Conservation (phyloP, 2,888 invertebrate species). For the Machimus atricapillus region DNA sequence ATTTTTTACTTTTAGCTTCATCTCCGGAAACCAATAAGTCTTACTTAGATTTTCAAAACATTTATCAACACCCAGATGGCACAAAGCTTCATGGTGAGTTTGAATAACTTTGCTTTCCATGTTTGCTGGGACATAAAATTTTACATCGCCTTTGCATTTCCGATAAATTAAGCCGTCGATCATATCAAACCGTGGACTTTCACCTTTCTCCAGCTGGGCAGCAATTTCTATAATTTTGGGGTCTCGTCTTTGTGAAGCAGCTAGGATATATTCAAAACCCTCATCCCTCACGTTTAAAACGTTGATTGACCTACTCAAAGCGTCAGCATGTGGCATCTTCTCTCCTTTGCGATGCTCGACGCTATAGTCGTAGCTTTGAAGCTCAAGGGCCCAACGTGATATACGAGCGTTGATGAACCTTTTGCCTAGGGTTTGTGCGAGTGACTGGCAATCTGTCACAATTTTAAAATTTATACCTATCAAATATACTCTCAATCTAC, state of each 20-base stretch:
- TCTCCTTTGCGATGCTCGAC: constrained; percentile 46
- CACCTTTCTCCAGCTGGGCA: constrained; percentile 44
- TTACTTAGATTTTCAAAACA: not conserved
- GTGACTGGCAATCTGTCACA: not conserved
- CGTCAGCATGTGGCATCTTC: constrained; percentile 53
- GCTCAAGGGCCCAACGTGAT: too few species aligned
- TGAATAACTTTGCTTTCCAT: constrained; percentile 48
- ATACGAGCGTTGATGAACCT: not conserved
- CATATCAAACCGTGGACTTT: constrained; percentile 37
- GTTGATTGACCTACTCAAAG: constrained; percentile 49
- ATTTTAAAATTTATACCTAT: not conserved
- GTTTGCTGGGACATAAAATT: constrained; percentile 47
- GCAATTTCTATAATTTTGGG: constrained; percentile 47
- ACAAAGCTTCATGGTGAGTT: constrained; percentile 49
- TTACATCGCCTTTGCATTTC: constrained; percentile 20
- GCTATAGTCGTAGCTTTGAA: not conserved
- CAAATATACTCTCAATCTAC: not conserved
- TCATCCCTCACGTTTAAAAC: constrained; percentile 37
- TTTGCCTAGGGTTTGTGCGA: not conserved
- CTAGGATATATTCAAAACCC: constrained; percentile 44
- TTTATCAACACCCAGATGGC: not conserved
- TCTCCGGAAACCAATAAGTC: not conserved
- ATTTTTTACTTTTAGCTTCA: not conserved
- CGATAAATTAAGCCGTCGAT: constrained; percentile 32
- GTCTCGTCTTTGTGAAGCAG: constrained; percentile 46